Base-by-base conservation (phyloP, 2,888 invertebrate species). In the Ernsta delagoae region DNA sequence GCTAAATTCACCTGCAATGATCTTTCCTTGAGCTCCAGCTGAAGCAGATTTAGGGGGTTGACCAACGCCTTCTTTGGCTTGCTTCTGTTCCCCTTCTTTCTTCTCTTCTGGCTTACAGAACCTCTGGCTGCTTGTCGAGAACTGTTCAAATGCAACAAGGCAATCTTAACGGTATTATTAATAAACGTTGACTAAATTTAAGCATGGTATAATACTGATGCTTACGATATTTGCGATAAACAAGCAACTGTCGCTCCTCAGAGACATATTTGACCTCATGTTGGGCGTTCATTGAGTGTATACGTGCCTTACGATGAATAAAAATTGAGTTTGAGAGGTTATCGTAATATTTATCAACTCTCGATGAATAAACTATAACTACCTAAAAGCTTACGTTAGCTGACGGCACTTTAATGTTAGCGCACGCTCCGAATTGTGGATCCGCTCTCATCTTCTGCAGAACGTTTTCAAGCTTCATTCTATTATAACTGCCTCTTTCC, bases 1-100 rank as follows among this genome's bases (percentile, higher is more conserved):
- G 3, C n/a, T n/a, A 45, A n/a, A 45, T 45, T 3, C 43, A 89
- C 90, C 90, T 16, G 90, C 90, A 41, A 89, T 90, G 2, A 90
- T 89, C 59, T 72, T 83, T 0, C 90, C 90, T 36, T 79, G 60
- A 0, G 85, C 81, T 0, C 84, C 86, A 0, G 77, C 83, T 0
- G 72, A 70, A 0, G 72, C 70, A 0, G 82, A 75, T 3, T 75
- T 80, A 0, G 83, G 84, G 0, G 84, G 78, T 39, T 59, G 53
- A 6, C 66, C 66, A 45, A 11, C 56, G 11, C 65, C 70, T 45
- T 63, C 39, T 48, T 61, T n/a, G 9, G 50, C 48, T 9, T 57
- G 53, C 41, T 69, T 69, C 39, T 57, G 63, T 39, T 53, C 56
- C 31, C 60, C 24, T 31, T 31, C 54, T 31, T 54, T 31, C 54